phyloP scores from a whole-genome alignment of 2,888 invertebrate genomes.

The Ellobium chinense region DNA sequence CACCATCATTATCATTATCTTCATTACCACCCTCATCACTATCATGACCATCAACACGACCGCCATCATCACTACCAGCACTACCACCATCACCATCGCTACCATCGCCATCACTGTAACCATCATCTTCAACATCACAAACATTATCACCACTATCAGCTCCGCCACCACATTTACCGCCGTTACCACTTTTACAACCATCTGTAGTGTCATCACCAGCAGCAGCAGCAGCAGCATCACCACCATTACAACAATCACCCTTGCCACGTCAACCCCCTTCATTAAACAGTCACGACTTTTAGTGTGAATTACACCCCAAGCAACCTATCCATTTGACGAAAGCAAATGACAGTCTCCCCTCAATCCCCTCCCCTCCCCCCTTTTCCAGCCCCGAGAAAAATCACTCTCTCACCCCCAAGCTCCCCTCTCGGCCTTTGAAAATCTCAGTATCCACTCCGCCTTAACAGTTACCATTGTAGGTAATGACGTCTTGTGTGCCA shows the following conservation, averaged over 20 bases:
- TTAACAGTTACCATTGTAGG: too few species aligned
- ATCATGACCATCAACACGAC: background rate
- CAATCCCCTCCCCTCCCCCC: too few species aligned
- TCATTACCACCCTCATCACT: background rate
- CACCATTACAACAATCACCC: background rate
- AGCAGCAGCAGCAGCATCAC: background rate
- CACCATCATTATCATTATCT: background rate
- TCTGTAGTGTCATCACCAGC: background rate
- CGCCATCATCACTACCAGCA: background rate
- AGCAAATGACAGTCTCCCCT: too few species aligned
- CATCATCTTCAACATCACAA: background rate
- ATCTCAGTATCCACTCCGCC: too few species aligned
- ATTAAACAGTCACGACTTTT: too few species aligned
- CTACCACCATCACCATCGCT: background rate
- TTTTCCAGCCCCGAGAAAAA: too few species aligned
- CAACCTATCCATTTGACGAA: too few species aligned
- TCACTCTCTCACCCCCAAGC: too few species aligned
- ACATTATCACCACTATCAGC: background rate
- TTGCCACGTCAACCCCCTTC: too few species aligned
- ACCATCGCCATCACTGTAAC: constrained; percentile 3
- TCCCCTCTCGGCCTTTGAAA: too few species aligned
- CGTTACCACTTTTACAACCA: background rate
- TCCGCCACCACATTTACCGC: background rate
- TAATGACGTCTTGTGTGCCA: too few species aligned
- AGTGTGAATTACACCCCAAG: too few species aligned